phyloP scores from a whole-genome alignment of 1,140 invertebrate species.

The Chironomus tepperi region DNA sequence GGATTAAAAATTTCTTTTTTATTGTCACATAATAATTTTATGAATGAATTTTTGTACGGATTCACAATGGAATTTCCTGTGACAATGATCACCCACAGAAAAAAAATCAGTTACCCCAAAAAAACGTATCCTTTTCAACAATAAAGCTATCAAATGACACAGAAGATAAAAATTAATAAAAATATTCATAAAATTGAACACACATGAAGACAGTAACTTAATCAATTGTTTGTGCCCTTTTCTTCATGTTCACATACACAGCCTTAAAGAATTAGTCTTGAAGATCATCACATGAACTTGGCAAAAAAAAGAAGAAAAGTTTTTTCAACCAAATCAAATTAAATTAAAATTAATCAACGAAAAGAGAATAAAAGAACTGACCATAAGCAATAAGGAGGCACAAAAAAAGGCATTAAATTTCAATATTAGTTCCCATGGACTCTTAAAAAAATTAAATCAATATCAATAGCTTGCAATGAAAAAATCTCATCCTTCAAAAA shows the following conservation, averaged over 20 bases:
- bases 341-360: slow-evolving; percentile 5
- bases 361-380: not conserved
- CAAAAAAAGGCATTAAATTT: slow-evolving; percentile 14
- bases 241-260: too few relatives aligned
- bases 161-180: not conserved
- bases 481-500: slow-evolving; percentile 1
- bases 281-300: too few relatives aligned
- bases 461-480: not conserved
- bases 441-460: not conserved
- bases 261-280: too few relatives aligned
- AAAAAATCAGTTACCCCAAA: too few relatives aligned
- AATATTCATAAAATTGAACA: slow-evolving; percentile 1
- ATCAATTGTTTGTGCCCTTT: too few relatives aligned
- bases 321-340: slow-evolving; percentile 1
- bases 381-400: not conserved
- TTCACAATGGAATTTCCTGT: not conserved
- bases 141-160: not conserved
- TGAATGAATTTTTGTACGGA: not conserved
- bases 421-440: slow-evolving; percentile 3
- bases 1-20: too few relatives aligned
- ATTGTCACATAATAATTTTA: not conserved
- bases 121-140: too few relatives aligned
- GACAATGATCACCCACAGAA: not conserved
- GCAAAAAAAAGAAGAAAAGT: not conserved
- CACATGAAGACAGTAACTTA: not conserved